Evolutionary conservation across 1,140 invertebrate species (phyloP).

Genomic region (Antheraea mylitta): DNA sequence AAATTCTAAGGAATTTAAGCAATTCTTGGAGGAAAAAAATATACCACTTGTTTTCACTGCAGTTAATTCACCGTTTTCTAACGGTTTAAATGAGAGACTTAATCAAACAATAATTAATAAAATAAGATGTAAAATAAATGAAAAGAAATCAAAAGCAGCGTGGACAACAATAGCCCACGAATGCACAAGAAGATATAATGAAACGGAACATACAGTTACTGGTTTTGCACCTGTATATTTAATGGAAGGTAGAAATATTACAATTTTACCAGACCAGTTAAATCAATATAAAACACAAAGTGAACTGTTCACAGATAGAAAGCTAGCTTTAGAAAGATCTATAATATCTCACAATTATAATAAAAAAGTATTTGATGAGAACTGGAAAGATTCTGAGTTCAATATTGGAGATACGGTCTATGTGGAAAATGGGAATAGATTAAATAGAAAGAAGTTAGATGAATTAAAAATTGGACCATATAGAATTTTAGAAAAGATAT

Average conservation of each 20-base stretch:
- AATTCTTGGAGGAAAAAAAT: not conserved
- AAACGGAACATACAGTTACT: conserved; percentile 2
- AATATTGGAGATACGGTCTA: conserved; percentile 4
- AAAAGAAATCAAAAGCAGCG: not conserved
- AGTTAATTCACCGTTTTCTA: conserved; percentile 12
- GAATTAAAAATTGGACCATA: conserved; percentile 8
- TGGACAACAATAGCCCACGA: conserved; percentile 5
- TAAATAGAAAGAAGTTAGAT: conserved; percentile 12
- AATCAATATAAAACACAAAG: not conserved
- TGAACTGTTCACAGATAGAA: not conserved
- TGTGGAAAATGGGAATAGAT: conserved; percentile 3
- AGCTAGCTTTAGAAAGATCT: not conserved
- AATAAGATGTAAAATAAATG: conserved; percentile 5
- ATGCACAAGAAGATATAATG: conserved; percentile 1
- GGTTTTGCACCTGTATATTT: conserved; percentile 1
- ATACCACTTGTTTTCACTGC: conserved; percentile 8
- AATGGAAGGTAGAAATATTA: not conserved
- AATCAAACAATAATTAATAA: conserved; percentile 7
- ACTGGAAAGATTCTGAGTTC: not conserved
- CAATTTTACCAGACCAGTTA: not conserved
- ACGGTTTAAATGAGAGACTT: not conserved
- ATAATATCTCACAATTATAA: conserved; percentile 6
- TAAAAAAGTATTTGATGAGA: not conserved
- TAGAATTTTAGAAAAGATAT: conserved; percentile 7
- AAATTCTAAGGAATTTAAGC: conserved; percentile 16